A percentile compares a stretch with the other conserved stretches of the same genome.
Evolutionary conservation across 2,888 invertebrate species (phyloP).

Genomic region (Meteorus colon): DNA sequence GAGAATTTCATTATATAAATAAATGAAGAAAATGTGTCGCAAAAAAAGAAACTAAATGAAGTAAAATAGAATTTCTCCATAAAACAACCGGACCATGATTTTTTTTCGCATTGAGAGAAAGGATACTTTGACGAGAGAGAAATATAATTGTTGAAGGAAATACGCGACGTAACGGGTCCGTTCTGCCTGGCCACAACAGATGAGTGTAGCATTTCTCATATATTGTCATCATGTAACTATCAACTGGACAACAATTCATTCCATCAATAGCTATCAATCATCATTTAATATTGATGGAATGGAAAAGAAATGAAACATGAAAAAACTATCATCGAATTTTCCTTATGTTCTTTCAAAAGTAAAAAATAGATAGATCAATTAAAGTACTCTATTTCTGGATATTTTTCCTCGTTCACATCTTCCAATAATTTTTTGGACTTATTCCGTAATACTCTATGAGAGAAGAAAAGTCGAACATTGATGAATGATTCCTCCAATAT

Average conservation of each 20-base stretch:
- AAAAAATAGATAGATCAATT: too few species aligned
- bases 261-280: slow-evolving; percentile 38
- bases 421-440: too few species aligned
- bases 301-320: neutral
- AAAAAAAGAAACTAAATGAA: neutral
- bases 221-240: slow-evolving; percentile 60
- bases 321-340: neutral
- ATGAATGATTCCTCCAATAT: too few species aligned
- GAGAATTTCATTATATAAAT: neutral
- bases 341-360: neutral
- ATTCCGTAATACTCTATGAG: too few species aligned
- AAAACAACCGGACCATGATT: slow-evolving; percentile 43
- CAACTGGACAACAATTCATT: slow-evolving; percentile 37
- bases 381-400: too few species aligned
- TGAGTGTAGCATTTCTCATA: slow-evolving; percentile 69
- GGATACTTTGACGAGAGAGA: slow-evolving; percentile 22
- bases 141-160: slow-evolving; percentile 15
- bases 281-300: neutral
- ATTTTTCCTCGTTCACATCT: too few species aligned
- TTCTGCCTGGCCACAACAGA: slow-evolving; percentile 70
- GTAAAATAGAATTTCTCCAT: slow-evolving; percentile 32
- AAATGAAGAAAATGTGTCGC: neutral
- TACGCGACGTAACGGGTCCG: slow-evolving; percentile 64
- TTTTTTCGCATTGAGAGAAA: slow-evolving; percentile 9
- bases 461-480: too few species aligned